Conservation (phyloP, 2,888 invertebrate species). For the Pyralis farinalis region DNA sequence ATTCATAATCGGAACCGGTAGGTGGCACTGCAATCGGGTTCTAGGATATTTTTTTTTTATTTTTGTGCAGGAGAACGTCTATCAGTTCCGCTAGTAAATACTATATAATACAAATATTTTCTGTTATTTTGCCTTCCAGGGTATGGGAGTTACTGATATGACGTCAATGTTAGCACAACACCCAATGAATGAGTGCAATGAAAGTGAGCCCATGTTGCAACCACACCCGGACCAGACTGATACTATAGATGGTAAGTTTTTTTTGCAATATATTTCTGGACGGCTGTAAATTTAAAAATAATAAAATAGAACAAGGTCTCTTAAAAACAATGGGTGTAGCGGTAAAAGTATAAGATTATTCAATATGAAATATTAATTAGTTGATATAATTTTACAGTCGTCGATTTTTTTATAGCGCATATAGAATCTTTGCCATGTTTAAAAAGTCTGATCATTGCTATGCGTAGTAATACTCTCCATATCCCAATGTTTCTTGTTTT, state of each 20-base stretch:
- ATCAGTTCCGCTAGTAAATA: no score
- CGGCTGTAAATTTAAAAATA: background rate
- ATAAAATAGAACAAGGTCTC: no score
- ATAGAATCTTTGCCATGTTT: slow-evolving; percentile 2
- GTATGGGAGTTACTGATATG: slow-evolving; percentile 83
- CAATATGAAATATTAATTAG: background rate
- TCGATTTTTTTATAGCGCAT: background rate
- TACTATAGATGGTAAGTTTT: slow-evolving; percentile 87
- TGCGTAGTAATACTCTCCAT: no score
- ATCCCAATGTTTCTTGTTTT: no score
- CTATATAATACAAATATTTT: background rate
- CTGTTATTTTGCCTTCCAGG: slow-evolving; percentile 57
- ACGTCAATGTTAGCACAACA: slow-evolving; percentile 83
- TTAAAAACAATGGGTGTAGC: background rate
- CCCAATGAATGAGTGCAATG: slow-evolving; percentile 81
- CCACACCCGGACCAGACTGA: slow-evolving; percentile 86
- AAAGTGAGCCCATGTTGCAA: slow-evolving; percentile 81
- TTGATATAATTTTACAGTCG: slow-evolving; percentile 13
- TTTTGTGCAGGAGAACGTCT: no score
- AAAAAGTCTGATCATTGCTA: background rate
- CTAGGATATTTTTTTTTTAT: no score
- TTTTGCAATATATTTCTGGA: background rate
- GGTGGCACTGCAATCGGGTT: no score
- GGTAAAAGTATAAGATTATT: background rate
- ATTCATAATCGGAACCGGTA: no score